Evolutionary conservation across 2,797 vertebrate species (phyloP), one percentile per base, ranked within the genome.

Genomic region (Geotrypetes seraphini): DNA sequence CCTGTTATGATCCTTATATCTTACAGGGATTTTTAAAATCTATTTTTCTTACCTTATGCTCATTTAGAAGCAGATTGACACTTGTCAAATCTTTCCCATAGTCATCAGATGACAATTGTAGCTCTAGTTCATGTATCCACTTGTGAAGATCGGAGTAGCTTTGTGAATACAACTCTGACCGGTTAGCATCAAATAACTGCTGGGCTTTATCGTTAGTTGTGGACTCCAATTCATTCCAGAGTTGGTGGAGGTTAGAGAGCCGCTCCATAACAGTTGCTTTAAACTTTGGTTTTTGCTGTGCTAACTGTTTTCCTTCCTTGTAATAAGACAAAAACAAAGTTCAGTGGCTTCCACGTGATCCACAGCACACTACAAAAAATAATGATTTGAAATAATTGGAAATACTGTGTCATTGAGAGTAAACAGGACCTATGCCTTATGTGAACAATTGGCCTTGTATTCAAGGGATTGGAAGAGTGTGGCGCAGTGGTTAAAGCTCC

Each of bases 41-140:
- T 14, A 5, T 31, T 7, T 13, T 19, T 43, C 61, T 7, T 62
- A 89, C 96, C 89, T 78, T 91, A 55, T 97, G 76, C 51, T 93
- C 98, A 64, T 90, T 93, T 20, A 98, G 78, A 59, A 88, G 77
- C 58, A 90, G 85, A 60, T 96, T 98, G 67, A 90, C 90, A 4
- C 85, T 88, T 0, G 89, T 92, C 56, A 97, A 81, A 67, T 97
- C 95, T 55, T 83, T 91, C 39, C 89, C 85, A 1, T 79, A 85
- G 49, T 92, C 85, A 0, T 90, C 70, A 0, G 73, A 71, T 3
- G 71, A 83, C 2, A 98, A 69, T 69, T 96, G 86, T 35, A 85
- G 80, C 66, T 91, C 83, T n/a, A 86, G 78, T 47, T 70, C 73
- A 0, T 54, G 47, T 32, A 97, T 74, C 89, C 91, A 94, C 34